Evolutionary conservation across 2,797 vertebrate species (phyloP).

Genomic region (Phoxinus dragarum): DNA sequence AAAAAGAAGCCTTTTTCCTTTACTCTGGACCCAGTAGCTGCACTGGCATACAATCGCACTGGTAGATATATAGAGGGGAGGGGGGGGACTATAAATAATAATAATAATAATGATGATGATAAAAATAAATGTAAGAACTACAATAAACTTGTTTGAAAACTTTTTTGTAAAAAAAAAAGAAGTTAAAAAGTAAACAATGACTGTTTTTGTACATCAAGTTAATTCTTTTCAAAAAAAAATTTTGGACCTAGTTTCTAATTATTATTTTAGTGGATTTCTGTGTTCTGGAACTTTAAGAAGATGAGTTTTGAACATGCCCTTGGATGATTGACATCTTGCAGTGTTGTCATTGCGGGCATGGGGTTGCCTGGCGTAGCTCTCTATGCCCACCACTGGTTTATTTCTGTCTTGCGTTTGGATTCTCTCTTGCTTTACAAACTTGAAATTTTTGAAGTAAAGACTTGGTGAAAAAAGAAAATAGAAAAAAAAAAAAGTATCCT

Average conservation of each 20-base stretch:
- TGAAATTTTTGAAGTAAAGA: conserved; percentile 82
- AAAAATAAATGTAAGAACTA: conserved; percentile 76
- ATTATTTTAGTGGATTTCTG: conserved; percentile 99
- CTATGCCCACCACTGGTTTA: conserved; percentile 74
- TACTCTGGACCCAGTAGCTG: conserved; percentile 98
- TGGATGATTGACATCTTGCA: conserved; percentile 82
- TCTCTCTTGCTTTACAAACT: conserved; percentile 84
- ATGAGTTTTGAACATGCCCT: conserved; percentile 84
- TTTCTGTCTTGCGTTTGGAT: conserved; percentile 54
- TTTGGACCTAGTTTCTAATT: conserved; percentile 99
- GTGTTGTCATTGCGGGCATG: conserved; percentile 82
- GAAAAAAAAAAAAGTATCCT: conserved; percentile 65
- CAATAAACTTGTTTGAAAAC: conserved; percentile 91
- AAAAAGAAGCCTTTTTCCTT: conserved; percentile 90
- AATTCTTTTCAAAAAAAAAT: conserved; percentile 90
- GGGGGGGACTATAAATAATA: conserved; percentile 68
- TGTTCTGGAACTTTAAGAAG: conserved; percentile 84
- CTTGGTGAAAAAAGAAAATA: conserved; percentile 65
- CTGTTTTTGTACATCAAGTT: conserved; percentile 98
- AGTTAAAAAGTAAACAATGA: conserved; percentile 81
- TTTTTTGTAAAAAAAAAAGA: conserved; percentile 76
- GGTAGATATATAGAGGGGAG: conserved; percentile 69
- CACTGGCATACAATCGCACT: conserved; percentile 99
- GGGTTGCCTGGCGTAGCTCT: conserved; percentile 94
- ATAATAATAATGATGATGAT: conserved; percentile 67